A percentile compares a stretch with the other conserved stretches of the same genome.
phyloP scores from a whole-genome alignment of 2,797 vertebrate species.

The Sebastes oblongus region DNA sequence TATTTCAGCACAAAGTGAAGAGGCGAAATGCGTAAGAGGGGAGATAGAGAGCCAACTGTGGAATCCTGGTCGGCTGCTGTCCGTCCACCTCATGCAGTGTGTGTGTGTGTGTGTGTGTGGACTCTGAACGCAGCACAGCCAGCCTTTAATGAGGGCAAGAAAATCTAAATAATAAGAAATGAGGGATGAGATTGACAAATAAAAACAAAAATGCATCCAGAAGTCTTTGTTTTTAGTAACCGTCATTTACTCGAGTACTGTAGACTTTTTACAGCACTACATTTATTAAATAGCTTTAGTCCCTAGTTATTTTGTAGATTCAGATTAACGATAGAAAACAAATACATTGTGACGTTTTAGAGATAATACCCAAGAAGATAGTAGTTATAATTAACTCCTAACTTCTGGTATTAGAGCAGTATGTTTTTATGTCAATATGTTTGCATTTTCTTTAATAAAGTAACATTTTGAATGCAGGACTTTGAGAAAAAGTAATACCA shows the following conservation, averaged over 20 bases:
- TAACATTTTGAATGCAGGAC: too few species aligned
- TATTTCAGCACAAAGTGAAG: conserved; percentile 88
- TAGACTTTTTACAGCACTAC: background rate
- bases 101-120: conserved; percentile 6
- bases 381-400: fast-evolving
- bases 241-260: background rate
- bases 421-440: background rate
- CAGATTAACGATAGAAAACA: background rate
- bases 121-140: conserved; percentile 18
- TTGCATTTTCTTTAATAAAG: background rate
- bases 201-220: conserved; percentile 37
- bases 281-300: background rate
- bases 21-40: conserved; percentile 74
- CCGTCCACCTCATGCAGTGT: conserved; percentile 12
- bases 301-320: background rate
- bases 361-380: background rate
- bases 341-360: background rate
- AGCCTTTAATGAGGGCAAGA: conserved; percentile 55
- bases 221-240: conserved; percentile 1
- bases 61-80: conserved; percentile 81
- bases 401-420: background rate
- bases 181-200: conserved; percentile 43
- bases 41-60: conserved; percentile 81
- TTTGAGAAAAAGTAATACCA: too few species aligned
- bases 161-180: conserved; percentile 48